Evolutionary conservation across 2,797 vertebrate species (phyloP), one percentile per base, ranked within the genome.

Genomic region (Lithobates pipiens): DNA sequence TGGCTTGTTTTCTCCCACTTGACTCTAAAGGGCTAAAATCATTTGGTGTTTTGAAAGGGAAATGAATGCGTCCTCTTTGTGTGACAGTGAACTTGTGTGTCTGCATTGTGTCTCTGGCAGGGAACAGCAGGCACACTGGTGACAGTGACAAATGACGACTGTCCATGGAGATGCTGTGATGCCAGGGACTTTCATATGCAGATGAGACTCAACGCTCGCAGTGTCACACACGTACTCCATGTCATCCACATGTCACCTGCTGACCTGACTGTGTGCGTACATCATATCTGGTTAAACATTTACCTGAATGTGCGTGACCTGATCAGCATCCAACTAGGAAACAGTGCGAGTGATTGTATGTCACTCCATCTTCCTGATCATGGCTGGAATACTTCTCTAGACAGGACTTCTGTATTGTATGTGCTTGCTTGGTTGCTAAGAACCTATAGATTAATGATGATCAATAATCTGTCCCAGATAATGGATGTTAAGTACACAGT

Each of bases 201-300:
- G 73, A 77, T 82, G 44, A 67, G 63, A 15, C 29, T 36, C 73
- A 61, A 10, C 18, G 73, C 65, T 72, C 72, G 13, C 73, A 13
- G 32, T 86, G 72, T 69, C 84, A 50, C 32, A 54, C 84, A 86
- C 84, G 46, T 76, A 86, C 85, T n/a, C 67, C 1, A 21, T 72
- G 69, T 73, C 69, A 44, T 65, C 61, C 70, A 54, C 27, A 16
- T 75, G 84, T 85, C 77, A 79, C 83, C 39, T 34, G 25, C 3
- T 70, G 63, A 80, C 78, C 68, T 85, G 27, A 29, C 70, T 36
- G 23, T 54, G 7, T 54, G 7, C 63, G 32, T n/a, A 23, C 71
- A 63, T 54, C 25, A 27, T 39, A 50, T 13, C 9, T 13, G 27
- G 85, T 86, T 86, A 86, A 82, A 82, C 39, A 86, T 86, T 82